Conservation (phyloP, 2,797 vertebrate genomes). For the Coendou prehensilis region DNA sequence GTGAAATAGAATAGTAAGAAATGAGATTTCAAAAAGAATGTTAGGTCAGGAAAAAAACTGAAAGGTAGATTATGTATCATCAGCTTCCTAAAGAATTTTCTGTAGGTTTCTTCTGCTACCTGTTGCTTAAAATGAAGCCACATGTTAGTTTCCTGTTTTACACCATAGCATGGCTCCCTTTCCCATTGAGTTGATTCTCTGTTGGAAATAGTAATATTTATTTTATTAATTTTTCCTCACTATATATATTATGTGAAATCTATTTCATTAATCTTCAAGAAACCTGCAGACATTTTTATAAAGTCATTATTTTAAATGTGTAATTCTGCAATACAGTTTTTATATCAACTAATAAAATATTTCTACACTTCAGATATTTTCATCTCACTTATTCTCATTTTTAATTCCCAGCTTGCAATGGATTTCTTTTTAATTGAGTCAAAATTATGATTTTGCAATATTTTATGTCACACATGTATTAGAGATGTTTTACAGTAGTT, state of each 20-base stretch:
- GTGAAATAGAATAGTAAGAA: neutral
- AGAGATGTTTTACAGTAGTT: neutral
- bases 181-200: neutral
- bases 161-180: neutral
- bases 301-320: neutral
- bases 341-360: neutral
- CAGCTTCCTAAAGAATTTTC: neutral
- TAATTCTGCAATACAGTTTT: neutral
- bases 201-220: neutral
- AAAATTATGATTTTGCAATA: neutral
- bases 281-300: neutral
- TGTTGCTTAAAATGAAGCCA: constrained; percentile 31
- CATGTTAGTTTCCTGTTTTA: neutral
- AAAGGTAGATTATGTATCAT: neutral
- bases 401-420: neutral
- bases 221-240: constrained; percentile 10
- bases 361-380: neutral
- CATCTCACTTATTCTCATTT: neutral
- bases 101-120: neutral
- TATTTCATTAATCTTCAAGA: neutral
- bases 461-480: neutral
- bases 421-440: neutral
- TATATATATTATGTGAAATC: neutral
- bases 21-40: neutral
- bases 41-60: neutral